Evolutionary conservation across 2,888 invertebrate species (phyloP), one percentile per base, ranked within the genome.

Genomic region (Encarsia formosa): DNA sequence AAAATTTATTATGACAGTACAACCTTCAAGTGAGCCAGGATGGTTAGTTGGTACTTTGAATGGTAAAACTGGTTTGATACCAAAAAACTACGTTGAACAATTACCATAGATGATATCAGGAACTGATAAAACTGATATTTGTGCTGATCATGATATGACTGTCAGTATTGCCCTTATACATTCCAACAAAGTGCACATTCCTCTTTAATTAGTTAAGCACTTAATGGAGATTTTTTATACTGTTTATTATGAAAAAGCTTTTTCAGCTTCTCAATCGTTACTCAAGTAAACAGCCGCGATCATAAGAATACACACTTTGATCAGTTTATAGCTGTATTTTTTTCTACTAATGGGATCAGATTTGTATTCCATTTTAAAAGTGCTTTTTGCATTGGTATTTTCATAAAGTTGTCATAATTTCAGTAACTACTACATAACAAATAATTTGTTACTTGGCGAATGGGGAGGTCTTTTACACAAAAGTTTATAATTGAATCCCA

Each of bases 31-130:
- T 69, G 98, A 98, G 77, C 96, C 96, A 18, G 97, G 98, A 63
- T 98, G 98, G 98, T 79, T 98, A 68, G 93, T 96, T 75, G 98
- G 98, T 59, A 88, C 90, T 47, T 79, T 97, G 62, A 87, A 91
- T 75, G 96, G 96, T 54, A 87, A 87, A 77, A 87, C 86, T 42
- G 96, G 97, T 43, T 82, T 97, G 60, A 89, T 97, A 75, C 96
- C 96, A 57, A 92, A 92, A 76, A 97, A 97, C 79, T 97, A 97
- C 77, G 94, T 96, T 52, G 94, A 96, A 79, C 82, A 87, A 65
- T 80, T 89, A 69, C 87, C 87, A 62, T 88, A 79, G 20, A 5
- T 4, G 23, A 5, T 11, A 39, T n/a, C 39, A 39, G 5, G 13
- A 22, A 23, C 5, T 39, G 37, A 37, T n/a, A 19, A n/a, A 34